A percentile compares a stretch with the other conserved stretches of the same genome.
Conservation (phyloP, 2,113 vertebrate genomes). For the Rafetus swinhoei region DNA sequence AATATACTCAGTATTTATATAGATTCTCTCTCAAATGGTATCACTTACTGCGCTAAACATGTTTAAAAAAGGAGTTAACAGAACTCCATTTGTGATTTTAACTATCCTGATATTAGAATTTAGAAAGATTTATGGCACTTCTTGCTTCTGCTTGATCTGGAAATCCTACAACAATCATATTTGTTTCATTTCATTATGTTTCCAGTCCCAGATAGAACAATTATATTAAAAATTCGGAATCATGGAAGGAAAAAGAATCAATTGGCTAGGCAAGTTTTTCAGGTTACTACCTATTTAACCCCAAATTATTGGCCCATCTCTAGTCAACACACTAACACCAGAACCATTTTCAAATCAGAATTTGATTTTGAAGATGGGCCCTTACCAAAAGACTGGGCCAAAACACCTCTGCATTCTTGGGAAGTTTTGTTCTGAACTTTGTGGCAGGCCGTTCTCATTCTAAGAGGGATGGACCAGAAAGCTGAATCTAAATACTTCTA, state of each 20-base stretch:
- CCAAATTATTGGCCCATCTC: neutral
- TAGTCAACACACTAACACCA: neutral
- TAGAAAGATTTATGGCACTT: neutral
- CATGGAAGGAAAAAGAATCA: neutral
- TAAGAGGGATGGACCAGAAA: neutral
- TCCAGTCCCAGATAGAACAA: neutral
- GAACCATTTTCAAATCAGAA: neutral
- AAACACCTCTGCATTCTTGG: neutral
- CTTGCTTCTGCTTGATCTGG: neutral
- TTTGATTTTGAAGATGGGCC: neutral
- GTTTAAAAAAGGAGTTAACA: neutral
- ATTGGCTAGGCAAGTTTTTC: neutral
- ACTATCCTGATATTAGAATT: neutral
- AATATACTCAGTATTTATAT: neutral
- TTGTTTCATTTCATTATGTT: neutral
- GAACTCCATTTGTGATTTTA: neutral
- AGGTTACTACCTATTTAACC: neutral
- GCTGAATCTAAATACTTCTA: neutral
- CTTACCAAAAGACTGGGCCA: neutral
- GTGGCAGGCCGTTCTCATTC: neutral
- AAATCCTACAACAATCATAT: neutral
- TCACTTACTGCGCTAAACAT: neutral
- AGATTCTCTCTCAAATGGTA: neutral
- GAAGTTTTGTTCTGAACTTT: neutral
- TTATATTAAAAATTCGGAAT: neutral